Evolutionary conservation across 2,888 invertebrate species (phyloP), one percentile per base, ranked within the genome.

Genomic region (Pycnomerus fuliginosus): DNA sequence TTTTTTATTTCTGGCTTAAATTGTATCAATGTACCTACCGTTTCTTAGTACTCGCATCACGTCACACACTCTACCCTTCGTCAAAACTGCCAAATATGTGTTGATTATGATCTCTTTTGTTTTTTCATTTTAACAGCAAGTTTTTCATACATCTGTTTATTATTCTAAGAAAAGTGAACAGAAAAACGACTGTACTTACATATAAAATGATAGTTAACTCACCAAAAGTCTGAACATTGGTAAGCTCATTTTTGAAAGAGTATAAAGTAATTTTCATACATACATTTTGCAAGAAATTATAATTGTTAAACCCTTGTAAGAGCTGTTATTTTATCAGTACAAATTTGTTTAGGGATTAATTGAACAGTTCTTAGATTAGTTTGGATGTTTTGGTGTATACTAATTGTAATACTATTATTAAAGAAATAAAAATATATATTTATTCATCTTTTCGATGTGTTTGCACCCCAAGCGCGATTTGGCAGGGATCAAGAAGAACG

Each of bases 301-400:
- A 41, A 50, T 53, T 55, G 54, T 57, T 50, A 50, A 55, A 56
- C 44, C 49, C 41, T 50, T 55, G 53, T 54, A 57, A 60, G 60
- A 62, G 56, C 54, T 61, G 60, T 62, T 60, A 61, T 58, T 62
- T 64, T 62, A 57, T 60, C 54, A 68, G 67, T 68, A 67, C 62
- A 65, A 64, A 65, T 64, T 63, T 64, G 63, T 63, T 62, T 65
- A 47, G 51, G 56, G 60, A 62, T 63, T 59, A 64, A 60, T 56
- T 64, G 58, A 62, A 56, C 56, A 54, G 49, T 54, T 57, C 60
- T 56, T 63, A 61, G 62, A 57, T 56, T 67, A 65, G 65, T 62
- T 60, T 68, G 68, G 63, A 69, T 70, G 69, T 69, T 62, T 69
- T 68, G 67, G 65, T 68, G 69, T 69, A 69, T 65, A 69, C 67